Evolutionary conservation across 1,140 invertebrate species (phyloP), one percentile per base, ranked within the genome.

Genomic region (Apolygus lucorum): DNA sequence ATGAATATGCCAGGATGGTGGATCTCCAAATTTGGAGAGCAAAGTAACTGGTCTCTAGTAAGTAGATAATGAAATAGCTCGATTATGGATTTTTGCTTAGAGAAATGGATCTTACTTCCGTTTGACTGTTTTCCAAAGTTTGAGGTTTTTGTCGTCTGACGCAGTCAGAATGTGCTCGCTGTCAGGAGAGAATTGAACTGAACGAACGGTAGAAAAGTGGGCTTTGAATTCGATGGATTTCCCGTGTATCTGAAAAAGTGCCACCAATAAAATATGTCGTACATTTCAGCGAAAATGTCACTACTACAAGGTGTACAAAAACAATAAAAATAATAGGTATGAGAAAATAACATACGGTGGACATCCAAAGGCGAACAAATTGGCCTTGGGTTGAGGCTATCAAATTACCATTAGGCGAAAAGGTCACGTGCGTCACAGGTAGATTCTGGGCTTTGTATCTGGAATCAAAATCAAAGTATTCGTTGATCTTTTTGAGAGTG

Each of bases 311-410:
- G n/a, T n/a, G n/a, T n/a, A n/a, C n/a, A n/a, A n/a, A n/a, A n/a
- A n/a, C n/a, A n/a, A n/a, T n/a, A n/a, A n/a, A n/a, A n/a, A n/a
- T n/a, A n/a, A n/a, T n/a, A 22, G 14, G 17, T 11, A 8, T 8
- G 11, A n/a, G n/a, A 65, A 65, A 14, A 25, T n/a, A 13, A 68
- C 84, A 88, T 73, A 92, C 82, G 73, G 85, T 90, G 0, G 92
- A 90, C 54, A 92, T 86, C 93, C 93, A 96, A 22, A 96, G 79
- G 72, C 92, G 81, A 0, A 95, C 88, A 26, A 88, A 89, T 77
- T 87, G 86, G 76, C 95, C 93, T 69, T 88, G 83, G 0, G 92
- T 93, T 14, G 67, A 64, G 0, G 67, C 70, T n/a, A 71, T 68
- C 8, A 68, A 28, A 65, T 67, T 65, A n/a, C 70, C 66, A 24